phyloP scores from a whole-genome alignment of 1,140 invertebrate genomes.

The Heterodera carotae region DNA sequence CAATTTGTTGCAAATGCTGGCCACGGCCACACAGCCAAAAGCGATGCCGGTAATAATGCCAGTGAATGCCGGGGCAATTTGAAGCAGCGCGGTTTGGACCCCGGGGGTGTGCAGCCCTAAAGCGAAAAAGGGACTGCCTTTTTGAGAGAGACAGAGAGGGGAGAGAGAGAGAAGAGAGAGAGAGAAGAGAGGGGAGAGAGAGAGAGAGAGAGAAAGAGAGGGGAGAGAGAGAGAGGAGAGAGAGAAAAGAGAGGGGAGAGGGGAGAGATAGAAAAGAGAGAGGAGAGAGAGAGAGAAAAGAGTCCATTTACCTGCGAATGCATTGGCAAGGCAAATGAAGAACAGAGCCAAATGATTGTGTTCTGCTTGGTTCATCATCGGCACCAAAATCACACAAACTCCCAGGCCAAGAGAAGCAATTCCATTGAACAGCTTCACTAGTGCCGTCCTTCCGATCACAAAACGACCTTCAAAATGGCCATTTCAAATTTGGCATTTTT shows the following conservation, averaged over 20 bases:
- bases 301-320: conserved; percentile 61
- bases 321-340: conserved; percentile 58
- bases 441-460: conserved; percentile 43
- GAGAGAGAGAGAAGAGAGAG: no score
- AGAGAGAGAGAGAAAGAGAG: not conserved
- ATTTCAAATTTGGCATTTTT: no score
- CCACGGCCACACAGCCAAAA: conserved; percentile 60
- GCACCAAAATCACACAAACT: conserved; percentile 56
- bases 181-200: no score
- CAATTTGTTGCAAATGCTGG: conserved; percentile 42
- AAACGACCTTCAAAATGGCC: conserved; percentile 39
- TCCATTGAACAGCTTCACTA: conserved; percentile 60
- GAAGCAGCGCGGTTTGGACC: conserved; percentile 62
- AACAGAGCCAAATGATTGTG: conserved; percentile 48
- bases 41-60: conserved; percentile 62
- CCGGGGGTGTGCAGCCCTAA: conserved; percentile 64
- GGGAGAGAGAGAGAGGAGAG: no score
- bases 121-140: no score
- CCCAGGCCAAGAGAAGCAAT: conserved; percentile 62
- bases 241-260: no score
- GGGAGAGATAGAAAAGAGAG: no score
- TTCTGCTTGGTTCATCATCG: conserved; percentile 44
- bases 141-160: no score
- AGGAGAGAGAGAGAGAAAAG: no score
- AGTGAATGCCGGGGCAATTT: conserved; percentile 61